Conservation (phyloP, 2,113 vertebrate genomes). For the Scomber japonicus region DNA sequence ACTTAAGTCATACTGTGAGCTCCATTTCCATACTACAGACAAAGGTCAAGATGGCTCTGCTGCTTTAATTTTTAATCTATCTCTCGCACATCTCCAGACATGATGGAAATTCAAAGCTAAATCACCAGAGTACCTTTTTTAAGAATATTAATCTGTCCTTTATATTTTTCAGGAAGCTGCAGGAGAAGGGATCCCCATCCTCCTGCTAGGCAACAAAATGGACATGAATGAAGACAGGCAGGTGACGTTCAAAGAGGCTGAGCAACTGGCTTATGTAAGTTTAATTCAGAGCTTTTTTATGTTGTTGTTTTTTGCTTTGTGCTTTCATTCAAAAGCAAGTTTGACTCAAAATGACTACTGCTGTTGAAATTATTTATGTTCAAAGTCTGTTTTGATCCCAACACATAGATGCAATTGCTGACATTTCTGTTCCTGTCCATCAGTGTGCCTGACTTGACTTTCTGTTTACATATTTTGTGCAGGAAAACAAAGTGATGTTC, state of each 20-base stretch:
- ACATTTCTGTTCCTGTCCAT: background rate
- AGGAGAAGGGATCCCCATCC: conserved; percentile 87
- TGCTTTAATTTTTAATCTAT: background rate
- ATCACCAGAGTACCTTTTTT: background rate
- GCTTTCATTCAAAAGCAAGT: background rate
- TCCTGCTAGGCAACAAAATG: conserved; percentile 93
- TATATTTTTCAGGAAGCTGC: conserved; percentile 85
- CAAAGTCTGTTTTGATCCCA: background rate
- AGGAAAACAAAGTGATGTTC: conserved; percentile 91
- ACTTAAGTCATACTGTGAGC: too few relatives aligned
- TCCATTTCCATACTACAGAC: background rate
- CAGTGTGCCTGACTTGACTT: background rate
- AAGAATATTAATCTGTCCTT: too few relatives aligned
- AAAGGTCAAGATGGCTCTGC: background rate
- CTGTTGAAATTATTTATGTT: background rate
- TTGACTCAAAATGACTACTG: background rate
- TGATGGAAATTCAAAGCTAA: background rate
- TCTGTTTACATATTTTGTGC: conserved; percentile 31
- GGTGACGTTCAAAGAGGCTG: conserved; percentile 87
- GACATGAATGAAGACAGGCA: conserved; percentile 89
- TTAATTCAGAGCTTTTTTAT: background rate
- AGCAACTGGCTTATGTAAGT: conserved; percentile 89
- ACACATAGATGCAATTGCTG: background rate
- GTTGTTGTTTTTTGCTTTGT: background rate
- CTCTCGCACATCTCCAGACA: background rate